Conservation (phyloP, 1,140 invertebrate genomes). For the Calycopis cecrops region DNA sequence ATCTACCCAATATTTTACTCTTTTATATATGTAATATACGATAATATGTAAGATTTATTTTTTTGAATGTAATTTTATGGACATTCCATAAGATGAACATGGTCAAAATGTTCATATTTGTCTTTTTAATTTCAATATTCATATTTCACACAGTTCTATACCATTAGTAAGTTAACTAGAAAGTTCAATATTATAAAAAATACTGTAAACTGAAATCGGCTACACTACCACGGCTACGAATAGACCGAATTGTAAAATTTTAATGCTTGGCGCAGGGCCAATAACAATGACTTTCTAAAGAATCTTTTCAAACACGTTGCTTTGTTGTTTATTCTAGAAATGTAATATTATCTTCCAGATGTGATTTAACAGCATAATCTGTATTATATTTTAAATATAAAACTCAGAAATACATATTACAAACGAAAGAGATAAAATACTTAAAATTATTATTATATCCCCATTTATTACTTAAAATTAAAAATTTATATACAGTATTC, state of each 20-base stretch:
- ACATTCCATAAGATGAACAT: no score
- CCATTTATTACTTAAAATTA: not conserved
- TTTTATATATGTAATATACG: no score
- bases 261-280: not conserved
- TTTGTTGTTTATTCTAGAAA: slow-evolving; percentile 11
- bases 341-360: not conserved
- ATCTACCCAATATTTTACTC: no score
- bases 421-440: no score
- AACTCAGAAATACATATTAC: no score
- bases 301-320: slow-evolving; percentile 1
- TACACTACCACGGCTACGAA: not conserved
- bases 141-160: not conserved
- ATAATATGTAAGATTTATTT: no score
- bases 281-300: slow-evolving; percentile 11
- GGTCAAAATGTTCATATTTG: no score
- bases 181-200: not conserved
- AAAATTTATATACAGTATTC: not conserved
- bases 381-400: no score
- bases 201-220: not conserved
- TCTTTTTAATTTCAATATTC: no score
- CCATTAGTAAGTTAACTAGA: not conserved
- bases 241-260: slow-evolving; percentile 5
- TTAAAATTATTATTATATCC: no score
- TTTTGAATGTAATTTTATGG: no score
- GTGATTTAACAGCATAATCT: not conserved